Conservation (phyloP, 2,113 vertebrate species). For the Ochotona curzoniae region DNA sequence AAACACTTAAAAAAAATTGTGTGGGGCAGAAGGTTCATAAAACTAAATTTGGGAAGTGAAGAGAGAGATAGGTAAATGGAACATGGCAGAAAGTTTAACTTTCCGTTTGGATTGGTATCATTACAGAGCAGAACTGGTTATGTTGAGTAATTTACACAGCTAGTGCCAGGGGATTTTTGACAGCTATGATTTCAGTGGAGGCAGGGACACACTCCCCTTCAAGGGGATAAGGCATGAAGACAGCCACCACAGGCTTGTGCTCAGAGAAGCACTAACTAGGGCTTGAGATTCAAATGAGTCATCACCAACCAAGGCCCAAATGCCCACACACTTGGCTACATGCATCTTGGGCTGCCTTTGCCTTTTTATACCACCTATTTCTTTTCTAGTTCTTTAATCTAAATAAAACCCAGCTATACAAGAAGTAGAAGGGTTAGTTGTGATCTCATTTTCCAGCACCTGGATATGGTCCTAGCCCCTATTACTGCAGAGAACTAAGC, state of each 20-base stretch:
- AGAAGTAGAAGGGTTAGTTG: not conserved
- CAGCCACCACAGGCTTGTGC: not conserved
- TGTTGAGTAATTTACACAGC: not conserved
- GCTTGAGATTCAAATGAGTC: not conserved
- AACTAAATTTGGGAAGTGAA: not conserved
- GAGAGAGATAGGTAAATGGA: not conserved
- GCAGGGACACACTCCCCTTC: not conserved
- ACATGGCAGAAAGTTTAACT: not conserved
- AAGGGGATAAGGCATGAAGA: not conserved
- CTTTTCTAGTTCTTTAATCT: conserved; percentile 23
- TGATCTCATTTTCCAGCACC: not conserved
- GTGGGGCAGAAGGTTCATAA: not conserved
- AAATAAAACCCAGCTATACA: not conserved
- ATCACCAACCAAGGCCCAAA: not conserved
- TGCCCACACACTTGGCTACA: not conserved
- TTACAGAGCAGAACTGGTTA: not conserved
- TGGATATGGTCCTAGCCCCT: not conserved
- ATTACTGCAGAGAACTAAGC: not conserved
- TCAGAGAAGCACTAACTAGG: not conserved
- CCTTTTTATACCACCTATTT: not conserved
- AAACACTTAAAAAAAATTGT: not conserved
- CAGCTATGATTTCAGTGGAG: not conserved
- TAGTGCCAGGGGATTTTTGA: not conserved
- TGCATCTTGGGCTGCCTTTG: not conserved
- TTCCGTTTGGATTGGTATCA: conserved; percentile 7